Evolutionary conservation across 1,140 invertebrate species (phyloP), one percentile per base, ranked within the genome.

Genomic region (Temnothorax nylanderi): DNA sequence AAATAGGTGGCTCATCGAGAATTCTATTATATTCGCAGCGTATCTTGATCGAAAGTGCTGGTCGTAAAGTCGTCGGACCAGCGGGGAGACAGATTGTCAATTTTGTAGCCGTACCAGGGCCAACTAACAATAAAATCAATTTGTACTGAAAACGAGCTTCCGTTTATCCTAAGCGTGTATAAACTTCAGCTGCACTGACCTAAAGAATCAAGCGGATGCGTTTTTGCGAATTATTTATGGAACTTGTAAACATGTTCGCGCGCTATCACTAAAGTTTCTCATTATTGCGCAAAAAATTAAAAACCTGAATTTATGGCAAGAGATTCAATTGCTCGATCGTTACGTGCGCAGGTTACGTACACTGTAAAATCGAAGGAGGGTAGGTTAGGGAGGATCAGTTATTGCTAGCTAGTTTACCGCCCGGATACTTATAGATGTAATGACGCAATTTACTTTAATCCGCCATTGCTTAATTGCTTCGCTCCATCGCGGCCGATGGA

Each of bases 21-120:
- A 82, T 82, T 82, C 54, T 82, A 82, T 82, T 82, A 82, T 60
- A 82, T 82, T 41, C 10, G 11, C 75, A 34, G 8, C 21, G 10
- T 78, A 64, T 47, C 60, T 26, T 34, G 54, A 82, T 82, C 26
- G 54, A 58, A 58, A 60, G 11, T 60, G 67, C 13, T 10, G 77
- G 26, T 16, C 49, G 26, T 58, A 82, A 82, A 56, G 41, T 60
- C 21, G 11, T 4, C 11, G 11, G 26, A 74, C 34, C 11, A 54
- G n/a, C 77, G 49, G 5, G 26, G 13, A 60, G 41, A 74, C 51
- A 72, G 47, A 72, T 74, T 34, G 34, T 82, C 41, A 41, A 58
- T 72, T 82, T 72, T 16, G 47, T n/a, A 6, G 16, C 3, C 18
- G 54, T 34, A n/a, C 16, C n/a, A 37, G 51, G 41, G 56, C 41